phyloP scores from a whole-genome alignment of 37 sponge, comb jelly and placozoan species.

The Ianthella basta region DNA sequence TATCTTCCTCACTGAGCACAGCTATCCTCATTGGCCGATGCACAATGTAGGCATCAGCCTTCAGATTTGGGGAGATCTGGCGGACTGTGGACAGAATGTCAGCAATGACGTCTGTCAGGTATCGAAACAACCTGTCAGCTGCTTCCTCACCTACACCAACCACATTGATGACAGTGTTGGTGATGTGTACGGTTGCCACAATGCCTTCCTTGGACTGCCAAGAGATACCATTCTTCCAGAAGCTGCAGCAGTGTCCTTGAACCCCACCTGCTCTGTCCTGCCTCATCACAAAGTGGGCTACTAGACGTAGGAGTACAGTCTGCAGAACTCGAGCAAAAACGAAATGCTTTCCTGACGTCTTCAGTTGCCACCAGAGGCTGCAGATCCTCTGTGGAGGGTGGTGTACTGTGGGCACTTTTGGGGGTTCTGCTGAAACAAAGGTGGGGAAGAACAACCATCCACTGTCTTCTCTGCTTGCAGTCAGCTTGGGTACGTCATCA shows the following conservation, averaged over 20 bases:
- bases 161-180: background rate
- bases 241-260: background rate
- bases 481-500: background rate
- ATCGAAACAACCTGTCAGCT: background rate
- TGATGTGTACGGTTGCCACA: background rate
- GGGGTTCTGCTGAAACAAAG: background rate
- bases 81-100: slow-evolving; percentile 4
- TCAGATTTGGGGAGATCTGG: slow-evolving; percentile 3
- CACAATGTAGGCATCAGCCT: background rate
- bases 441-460: background rate
- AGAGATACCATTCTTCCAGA: background rate
- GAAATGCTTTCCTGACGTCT: background rate
- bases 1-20: background rate
- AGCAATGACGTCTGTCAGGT: background rate
- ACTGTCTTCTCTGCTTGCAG: background rate
- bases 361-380: slow-evolving; percentile 4
- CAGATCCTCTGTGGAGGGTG: background rate
- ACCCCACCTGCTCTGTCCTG: background rate
- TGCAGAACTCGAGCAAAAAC: background rate
- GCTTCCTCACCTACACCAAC: background rate
- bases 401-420: background rate
- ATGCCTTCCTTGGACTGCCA: background rate
- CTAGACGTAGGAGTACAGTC: background rate
- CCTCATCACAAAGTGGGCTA: background rate
- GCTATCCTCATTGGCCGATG: background rate